These are phyloP conservation scores for Erebia palarica DNA, from an alignment of 2,888 invertebrate species.

Conservation along the genomic window DNA sequence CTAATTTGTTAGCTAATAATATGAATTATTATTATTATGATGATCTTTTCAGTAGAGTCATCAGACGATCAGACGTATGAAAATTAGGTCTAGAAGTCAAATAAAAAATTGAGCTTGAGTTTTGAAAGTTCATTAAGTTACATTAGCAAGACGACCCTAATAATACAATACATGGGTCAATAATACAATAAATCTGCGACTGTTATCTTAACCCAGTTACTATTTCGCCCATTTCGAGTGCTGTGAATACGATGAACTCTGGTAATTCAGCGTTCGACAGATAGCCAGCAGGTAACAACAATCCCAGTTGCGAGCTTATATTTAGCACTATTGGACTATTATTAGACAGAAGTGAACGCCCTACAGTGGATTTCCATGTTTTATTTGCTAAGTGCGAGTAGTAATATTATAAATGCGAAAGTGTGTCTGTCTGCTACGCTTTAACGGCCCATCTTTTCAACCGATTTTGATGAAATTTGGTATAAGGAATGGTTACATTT, in stretches of 20 bases:
- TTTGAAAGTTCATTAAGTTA: too few species aligned
- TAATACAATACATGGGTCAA: too few species aligned
- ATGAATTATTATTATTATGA: too few species aligned
- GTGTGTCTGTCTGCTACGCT: too few species aligned
- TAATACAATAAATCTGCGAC: neutral
- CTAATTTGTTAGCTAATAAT: too few species aligned
- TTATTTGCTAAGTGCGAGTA: neutral
- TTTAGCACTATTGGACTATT: constrained; percentile 32
- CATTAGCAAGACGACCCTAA: neutral
- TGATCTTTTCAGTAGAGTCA: too few species aligned
- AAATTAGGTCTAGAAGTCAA: too few species aligned
- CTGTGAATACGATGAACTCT: neutral
- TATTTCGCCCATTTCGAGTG: neutral
- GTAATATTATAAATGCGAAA: neutral
- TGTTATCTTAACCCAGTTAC: neutral
- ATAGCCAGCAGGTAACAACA: neutral
- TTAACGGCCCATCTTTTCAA: too few species aligned
- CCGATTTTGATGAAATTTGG: too few species aligned
- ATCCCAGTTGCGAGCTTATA: constrained; percentile 31
- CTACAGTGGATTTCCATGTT: constrained; percentile 22
- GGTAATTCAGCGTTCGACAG: neutral
- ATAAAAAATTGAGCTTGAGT: too few species aligned
- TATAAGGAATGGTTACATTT: too few species aligned
- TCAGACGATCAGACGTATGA: too few species aligned
- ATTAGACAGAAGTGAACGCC: constrained; percentile 36